Evolutionary conservation across 1,140 invertebrate genomes (phyloP), one percentile per base, ranked within the genome.

Genomic region (Chironomus tepperi): DNA sequence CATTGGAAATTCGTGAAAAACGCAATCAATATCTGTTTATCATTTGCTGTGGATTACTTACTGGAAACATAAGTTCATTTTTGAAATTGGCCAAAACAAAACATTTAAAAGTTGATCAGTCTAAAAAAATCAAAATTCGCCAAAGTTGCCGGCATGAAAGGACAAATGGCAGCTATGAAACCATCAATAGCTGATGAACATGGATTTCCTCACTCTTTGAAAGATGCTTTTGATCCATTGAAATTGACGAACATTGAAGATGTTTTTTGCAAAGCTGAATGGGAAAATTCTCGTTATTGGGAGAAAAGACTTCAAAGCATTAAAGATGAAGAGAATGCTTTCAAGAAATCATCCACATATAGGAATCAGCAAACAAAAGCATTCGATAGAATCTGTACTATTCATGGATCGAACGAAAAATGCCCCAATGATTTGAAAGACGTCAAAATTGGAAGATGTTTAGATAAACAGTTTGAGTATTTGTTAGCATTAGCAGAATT

Each of bases 391-490:
- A 57, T 15, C 10, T 57, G 47, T 57, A 15, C 12, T 57, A n/a
- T 57, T 12, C 47, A 57, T 57, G 47, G 47, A 57, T n/a, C 47
- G n/a, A 57, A 57, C n/a, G 47, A 5, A n/a, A n/a, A 57, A 12
- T 57, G 47, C n/a, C 47, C 47, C 12, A 12, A 57, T 12, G 47
- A 57, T 57, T 12, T 57, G 12, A n/a, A n/a, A 12, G n/a, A 57
- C 47, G n/a, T 12, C 3, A 57, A 57, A 57, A n/a, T 57, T 12
- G 47, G 47, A 57, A 57, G n/a, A n/a, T 57, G 47, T 57, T 57
- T 57, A 15, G 47, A 57, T 57, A 57, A 57, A n/a, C 47, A 57
- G n/a, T 57, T 57, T 57, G 47, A 57, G n/a, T 57, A 57, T 57
- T 15, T 57, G 5, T n/a, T 57, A 12, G 47, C 47, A 57, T 15